phyloP scores from a whole-genome alignment of 2,888 invertebrate genomes.

The Apotomis capreana region DNA sequence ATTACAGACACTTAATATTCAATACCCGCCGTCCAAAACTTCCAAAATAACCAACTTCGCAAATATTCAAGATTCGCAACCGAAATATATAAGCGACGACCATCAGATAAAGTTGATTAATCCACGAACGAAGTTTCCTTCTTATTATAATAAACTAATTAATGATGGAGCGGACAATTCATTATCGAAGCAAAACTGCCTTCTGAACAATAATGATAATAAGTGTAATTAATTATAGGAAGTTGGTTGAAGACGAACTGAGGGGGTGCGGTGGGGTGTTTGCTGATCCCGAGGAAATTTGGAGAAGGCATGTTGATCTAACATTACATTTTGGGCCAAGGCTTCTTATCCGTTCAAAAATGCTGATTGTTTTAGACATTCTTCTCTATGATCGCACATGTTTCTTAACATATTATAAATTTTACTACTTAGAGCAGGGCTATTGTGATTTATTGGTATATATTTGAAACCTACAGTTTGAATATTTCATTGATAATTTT shows the following conservation, averaged over 20 bases:
- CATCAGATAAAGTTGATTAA: constrained; percentile 82
- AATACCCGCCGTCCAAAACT: constrained; percentile 20
- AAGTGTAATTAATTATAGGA: constrained; percentile 83
- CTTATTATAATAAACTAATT: constrained; percentile 84
- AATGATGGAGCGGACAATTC: constrained; percentile 82
- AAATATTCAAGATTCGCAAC: constrained; percentile 43
- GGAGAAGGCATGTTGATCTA: constrained; percentile 53
- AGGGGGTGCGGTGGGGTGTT: constrained; percentile 62
- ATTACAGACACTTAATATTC: constrained; percentile 11
- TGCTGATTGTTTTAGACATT: no score
- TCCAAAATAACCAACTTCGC: constrained; percentile 16
- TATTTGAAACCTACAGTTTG: no score
- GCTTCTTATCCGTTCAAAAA: no score
- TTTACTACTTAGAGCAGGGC: no score
- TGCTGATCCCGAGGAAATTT: constrained; percentile 39
- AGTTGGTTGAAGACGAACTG: constrained; percentile 80
- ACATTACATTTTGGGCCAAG: not conserved
- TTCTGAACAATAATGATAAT: constrained; percentile 84
- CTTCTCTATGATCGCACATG: no score
- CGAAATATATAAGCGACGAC: constrained; percentile 62
- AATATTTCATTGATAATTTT: no score
- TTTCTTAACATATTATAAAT: no score
- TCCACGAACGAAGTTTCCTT: constrained; percentile 76
- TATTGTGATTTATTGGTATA: no score
- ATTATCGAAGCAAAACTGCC: constrained; percentile 83